A percentile compares a stretch with the other conserved stretches of the same genome.
These are phyloP conservation scores for Calliopum simillimum DNA, from an alignment of 2,888 invertebrate species.

Conservation along the genomic window DNA sequence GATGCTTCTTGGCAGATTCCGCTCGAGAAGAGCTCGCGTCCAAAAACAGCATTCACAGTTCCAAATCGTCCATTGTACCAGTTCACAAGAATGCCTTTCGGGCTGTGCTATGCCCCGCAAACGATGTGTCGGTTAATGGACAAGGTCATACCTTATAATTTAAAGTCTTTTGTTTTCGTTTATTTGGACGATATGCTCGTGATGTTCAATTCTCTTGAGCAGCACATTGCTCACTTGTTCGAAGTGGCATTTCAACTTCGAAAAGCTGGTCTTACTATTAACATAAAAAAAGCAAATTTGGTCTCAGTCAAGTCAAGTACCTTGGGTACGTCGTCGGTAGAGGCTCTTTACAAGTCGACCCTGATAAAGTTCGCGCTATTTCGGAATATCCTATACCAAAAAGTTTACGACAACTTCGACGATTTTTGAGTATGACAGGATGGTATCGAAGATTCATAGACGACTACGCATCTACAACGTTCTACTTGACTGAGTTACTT, in stretches of 20 bases:
- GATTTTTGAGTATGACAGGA: background rate
- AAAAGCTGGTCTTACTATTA: conserved; percentile 35
- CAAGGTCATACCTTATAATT: no score
- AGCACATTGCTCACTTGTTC: conserved; percentile 1
- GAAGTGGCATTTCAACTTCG: conserved; percentile 8
- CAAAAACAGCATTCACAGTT: conserved; percentile 51
- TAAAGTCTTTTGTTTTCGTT: conserved; percentile 34
- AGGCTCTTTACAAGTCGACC: no score
- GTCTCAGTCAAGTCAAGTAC: no score
- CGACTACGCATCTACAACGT: no score
- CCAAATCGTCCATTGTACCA: conserved; percentile 46
- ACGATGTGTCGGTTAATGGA: no score
- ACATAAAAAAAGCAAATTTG: conserved; percentile 33
- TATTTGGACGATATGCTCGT: conserved; percentile 37
- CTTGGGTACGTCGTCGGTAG: no score
- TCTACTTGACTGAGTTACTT: no score
- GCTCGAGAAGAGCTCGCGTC: conserved; percentile 26
- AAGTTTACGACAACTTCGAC: no score
- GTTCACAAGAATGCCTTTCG: no score
- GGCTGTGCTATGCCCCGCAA: no score
- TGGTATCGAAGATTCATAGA: no score
- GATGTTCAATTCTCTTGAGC: background rate
- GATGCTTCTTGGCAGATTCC: conserved; percentile 38
- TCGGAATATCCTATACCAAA: conserved; percentile 31
- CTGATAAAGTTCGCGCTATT: conserved; percentile 31